These are phyloP conservation scores for Acestrorhynchus altus DNA, from an alignment of 2,797 vertebrate species.

Conservation along the genomic window DNA sequence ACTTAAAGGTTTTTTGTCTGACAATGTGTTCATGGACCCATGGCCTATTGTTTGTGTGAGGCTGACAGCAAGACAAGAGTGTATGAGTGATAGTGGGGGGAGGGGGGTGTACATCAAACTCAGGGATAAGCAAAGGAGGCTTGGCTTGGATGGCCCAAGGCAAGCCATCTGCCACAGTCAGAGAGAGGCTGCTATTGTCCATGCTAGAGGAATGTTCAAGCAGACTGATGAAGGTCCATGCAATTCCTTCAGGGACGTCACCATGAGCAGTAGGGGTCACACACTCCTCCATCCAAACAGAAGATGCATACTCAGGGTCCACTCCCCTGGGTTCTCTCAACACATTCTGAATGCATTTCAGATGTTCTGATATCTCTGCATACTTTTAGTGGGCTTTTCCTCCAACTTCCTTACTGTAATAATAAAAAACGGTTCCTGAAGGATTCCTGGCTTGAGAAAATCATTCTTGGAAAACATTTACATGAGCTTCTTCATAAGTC, in stretches of 20 bases:
- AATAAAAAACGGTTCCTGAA: not conserved
- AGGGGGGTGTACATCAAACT: constrained; percentile 61
- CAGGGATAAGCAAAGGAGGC: constrained; percentile 73
- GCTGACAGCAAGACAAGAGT: constrained; percentile 17
- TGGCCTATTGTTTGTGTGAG: constrained; percentile 39
- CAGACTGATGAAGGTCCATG: constrained; percentile 76
- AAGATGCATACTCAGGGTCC: constrained; percentile 30
- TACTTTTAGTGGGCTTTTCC: not conserved
- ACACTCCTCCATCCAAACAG: constrained; percentile 49
- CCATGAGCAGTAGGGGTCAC: constrained; percentile 65
- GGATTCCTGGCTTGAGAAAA: not conserved
- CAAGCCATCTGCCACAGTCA: constrained; percentile 79
- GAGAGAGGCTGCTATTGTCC: constrained; percentile 78
- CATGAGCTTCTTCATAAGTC: not conserved
- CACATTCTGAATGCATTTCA: constrained; percentile 10
- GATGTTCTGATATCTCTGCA: constrained; percentile 5
- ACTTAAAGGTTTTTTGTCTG: constrained; percentile 20
- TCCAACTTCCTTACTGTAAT: not conserved
- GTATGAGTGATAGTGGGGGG: constrained; percentile 55
- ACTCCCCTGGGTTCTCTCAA: not conserved
- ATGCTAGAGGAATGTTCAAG: constrained; percentile 79
- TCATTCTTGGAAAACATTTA: not conserved
- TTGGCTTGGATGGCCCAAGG: constrained; percentile 76
- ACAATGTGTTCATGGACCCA: constrained; percentile 27
- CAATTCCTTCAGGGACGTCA: constrained; percentile 76